Evolutionary conservation across 2,888 invertebrate species (phyloP).

Genomic region (Agriopis marginaria): DNA sequence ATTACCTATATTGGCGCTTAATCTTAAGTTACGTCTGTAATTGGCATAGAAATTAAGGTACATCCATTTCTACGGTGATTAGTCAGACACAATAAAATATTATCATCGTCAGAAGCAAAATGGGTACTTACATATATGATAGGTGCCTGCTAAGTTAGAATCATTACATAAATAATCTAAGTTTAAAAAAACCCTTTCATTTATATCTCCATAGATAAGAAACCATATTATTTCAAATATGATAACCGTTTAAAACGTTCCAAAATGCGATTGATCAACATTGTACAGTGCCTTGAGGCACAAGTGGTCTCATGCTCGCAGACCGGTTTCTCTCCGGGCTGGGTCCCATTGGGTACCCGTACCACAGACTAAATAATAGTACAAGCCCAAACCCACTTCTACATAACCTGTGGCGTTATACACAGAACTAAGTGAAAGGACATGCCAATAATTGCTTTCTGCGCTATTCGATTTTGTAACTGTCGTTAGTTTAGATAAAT

Average conservation of each 20-base stretch:
- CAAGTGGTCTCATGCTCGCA: constrained; percentile 77
- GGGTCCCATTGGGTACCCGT: constrained; percentile 62
- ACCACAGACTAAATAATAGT: not conserved
- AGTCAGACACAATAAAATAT: no score
- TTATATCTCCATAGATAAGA: constrained; percentile 32
- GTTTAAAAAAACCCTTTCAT: not conserved
- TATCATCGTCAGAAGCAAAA: no score
- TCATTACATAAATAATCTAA: no score
- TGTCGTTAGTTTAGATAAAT: constrained; percentile 55
- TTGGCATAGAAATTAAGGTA: no score
- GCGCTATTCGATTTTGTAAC: constrained; percentile 75
- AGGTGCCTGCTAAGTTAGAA: no score
- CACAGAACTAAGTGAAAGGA: constrained; percentile 79
- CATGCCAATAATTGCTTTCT: constrained; percentile 80
- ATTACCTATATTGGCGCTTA: no score
- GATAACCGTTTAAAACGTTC: constrained; percentile 68
- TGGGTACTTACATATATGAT: no score
- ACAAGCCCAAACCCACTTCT: constrained; percentile 48
- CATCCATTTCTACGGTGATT: no score
- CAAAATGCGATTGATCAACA: constrained; percentile 83
- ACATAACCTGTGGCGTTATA: constrained; percentile 51
- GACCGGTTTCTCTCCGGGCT: constrained; percentile 84
- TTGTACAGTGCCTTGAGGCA: constrained; percentile 72
- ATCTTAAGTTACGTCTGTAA: no score
- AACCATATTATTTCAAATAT: constrained; percentile 52